A percentile compares a stretch with the other conserved stretches of the same genome.
phyloP scores from a whole-genome alignment of 2,888 invertebrate genomes.

The Rugalucina vietnamica region DNA sequence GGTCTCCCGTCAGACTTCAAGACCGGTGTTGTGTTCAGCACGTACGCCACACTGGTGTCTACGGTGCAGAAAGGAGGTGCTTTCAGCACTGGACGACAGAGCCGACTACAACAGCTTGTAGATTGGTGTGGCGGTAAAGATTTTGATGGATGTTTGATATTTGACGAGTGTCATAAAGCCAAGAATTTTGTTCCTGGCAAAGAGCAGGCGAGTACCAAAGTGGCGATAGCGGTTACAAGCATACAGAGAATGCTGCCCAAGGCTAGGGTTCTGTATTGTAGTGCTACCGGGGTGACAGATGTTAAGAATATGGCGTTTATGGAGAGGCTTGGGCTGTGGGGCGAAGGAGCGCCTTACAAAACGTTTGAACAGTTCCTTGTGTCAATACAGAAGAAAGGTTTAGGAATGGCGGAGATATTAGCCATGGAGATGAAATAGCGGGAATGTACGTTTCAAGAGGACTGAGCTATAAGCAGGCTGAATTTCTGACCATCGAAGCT shows the following conservation, averaged over 20 bases:
- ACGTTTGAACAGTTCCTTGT: conserved; percentile 81
- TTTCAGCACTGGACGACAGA: conserved; percentile 65
- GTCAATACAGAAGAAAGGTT: conserved; percentile 80
- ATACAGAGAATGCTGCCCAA: conserved; percentile 81
- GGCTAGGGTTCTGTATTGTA: conserved; percentile 82
- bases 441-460: conserved; percentile 83
- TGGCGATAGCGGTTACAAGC: conserved; percentile 79
- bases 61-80: conserved; percentile 78
- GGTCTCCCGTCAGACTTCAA: conserved; percentile 81
- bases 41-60: conserved; percentile 82
- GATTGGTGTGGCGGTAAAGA: conserved; percentile 82
- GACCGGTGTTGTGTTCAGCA: conserved; percentile 82
- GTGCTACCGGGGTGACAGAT: conserved; percentile 83
- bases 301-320: conserved; percentile 83
- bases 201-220: conserved; percentile 81
- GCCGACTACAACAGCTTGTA: conserved; percentile 80
- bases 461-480: conserved; percentile 81
- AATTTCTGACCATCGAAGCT: conserved; percentile 80
- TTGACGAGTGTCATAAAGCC: conserved; percentile 83
- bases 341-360: conserved; percentile 81
- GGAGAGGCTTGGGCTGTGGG: conserved; percentile 83
- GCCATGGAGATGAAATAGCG: conserved; percentile 83
- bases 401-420: conserved; percentile 82
- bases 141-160: conserved; percentile 82
- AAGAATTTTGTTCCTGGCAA: conserved; percentile 83